phyloP scores from a whole-genome alignment of 2,888 invertebrate genomes.

The Calliopum simillimum region DNA sequence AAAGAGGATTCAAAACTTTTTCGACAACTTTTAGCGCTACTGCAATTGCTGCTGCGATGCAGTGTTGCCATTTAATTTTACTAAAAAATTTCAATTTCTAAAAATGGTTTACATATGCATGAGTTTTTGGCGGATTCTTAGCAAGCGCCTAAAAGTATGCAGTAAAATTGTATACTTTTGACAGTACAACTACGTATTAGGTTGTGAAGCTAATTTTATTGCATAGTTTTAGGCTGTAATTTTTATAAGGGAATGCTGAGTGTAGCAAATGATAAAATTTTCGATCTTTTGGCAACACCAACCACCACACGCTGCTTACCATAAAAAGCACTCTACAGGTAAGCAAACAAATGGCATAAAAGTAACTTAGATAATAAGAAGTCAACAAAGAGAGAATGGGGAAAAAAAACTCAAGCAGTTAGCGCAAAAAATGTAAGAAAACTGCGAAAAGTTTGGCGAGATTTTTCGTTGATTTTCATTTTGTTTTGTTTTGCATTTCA shows the following conservation, averaged over 20 bases:
- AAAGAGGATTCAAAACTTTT: background rate
- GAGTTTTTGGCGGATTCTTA: no score
- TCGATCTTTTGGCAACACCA: no score
- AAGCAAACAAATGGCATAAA: slow-evolving; percentile 20
- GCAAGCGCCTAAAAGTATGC: no score
- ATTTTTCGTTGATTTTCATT: no score
- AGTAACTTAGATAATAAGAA: background rate
- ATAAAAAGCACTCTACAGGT: slow-evolving; percentile 5
- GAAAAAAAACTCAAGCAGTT: background rate
- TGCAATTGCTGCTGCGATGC: background rate
- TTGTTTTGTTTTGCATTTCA: background rate
- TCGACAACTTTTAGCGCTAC: background rate
- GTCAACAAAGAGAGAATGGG: background rate
- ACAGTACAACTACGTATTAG: no score
- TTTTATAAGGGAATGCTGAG: no score
- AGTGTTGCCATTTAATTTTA: background rate
- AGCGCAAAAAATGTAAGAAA: slow-evolving; percentile 15
- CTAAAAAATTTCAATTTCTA: no score
- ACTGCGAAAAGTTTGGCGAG: slow-evolving; percentile 26
- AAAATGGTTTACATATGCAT: no score
- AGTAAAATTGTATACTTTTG: no score
- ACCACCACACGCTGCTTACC: background rate
- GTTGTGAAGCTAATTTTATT: no score
- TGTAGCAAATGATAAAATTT: no score
- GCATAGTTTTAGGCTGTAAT: no score